Evolutionary conservation across 1,140 invertebrate species (phyloP).

Genomic region (Monochamus saltuarius): DNA sequence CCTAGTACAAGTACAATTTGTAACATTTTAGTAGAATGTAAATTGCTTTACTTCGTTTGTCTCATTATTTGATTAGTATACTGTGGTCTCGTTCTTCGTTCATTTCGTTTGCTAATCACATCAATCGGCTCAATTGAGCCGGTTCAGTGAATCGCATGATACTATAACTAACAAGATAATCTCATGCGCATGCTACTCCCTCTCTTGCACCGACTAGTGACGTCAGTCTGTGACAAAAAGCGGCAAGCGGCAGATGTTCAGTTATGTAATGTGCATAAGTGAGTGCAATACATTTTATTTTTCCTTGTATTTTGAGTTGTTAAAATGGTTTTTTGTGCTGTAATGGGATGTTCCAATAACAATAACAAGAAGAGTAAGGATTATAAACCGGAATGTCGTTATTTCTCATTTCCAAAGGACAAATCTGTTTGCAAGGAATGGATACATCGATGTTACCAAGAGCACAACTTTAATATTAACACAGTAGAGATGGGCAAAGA

Average conservation of each 20-base stretch:
- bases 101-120: not conserved
- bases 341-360: not conserved
- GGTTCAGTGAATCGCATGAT: not conserved
- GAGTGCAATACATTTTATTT: not conserved
- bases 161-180: not conserved
- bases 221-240: not conserved
- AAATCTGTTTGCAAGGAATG: not conserved
- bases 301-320: not conserved
- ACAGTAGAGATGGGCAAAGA: no score
- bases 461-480: no score
- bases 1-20: no score
- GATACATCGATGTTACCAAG: not conserved
- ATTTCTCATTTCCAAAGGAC: not conserved
- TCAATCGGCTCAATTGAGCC: no score
- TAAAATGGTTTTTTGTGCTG: not conserved
- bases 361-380: not conserved
- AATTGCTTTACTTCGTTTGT: no score
- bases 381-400: not conserved
- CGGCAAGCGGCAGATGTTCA: not conserved
- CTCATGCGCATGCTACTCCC: not conserved
- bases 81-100: no score
- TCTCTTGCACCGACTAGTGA: not conserved
- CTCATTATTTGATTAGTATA: no score
- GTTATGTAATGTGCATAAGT: not conserved
- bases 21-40: no score